Base-by-base conservation (phyloP, 2,797 vertebrate genomes). In the Apogon hyalosoma region DNA sequence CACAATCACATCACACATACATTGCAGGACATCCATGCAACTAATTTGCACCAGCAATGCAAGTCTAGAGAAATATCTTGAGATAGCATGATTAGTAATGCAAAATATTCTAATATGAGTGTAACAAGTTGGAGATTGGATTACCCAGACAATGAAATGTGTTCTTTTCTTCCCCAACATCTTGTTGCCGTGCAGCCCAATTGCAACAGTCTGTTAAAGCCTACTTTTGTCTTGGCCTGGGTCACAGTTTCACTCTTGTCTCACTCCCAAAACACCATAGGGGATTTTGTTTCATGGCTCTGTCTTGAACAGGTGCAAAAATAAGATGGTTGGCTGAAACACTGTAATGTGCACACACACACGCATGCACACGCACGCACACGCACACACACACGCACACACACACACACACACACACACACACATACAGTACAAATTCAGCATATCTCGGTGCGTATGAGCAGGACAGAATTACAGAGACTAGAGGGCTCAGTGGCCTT, bases 241-340 rank as follows among this genome's bases (percentile, higher is more conserved):
- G 69, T 67, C 58, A 68, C 63, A 46, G 42, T 45, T 71, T 64
- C 53, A 71, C 21, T 65, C 54, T 63, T 74, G 63, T 71, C 58
- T 48, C 43, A 52, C 61, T 73, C 74, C 43, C 33, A 56, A 42
- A 52, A 70, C 18, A 11, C 66, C 63, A 60, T 33, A 9, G 49
- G 53, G 62, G 69, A 68, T 70, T 81, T 80, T 1, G 58, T 77
- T 77, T 57, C 67, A 73, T 51, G 50, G 67, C 63, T 79, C 61
- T 33, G 65, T 52, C 43, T 66, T 55, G 50, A 75, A 71, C 71
- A 82, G 68, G 59, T 76, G 75, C 43, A 77, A 69, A 60, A 62
- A 72, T 63, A 67, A 24, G 24, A 46, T 65, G 9, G 28, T 64
- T 64, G 18, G 51, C 48, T 77, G 21, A 33, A 76, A 58, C 31